phyloP scores from a whole-genome alignment of 2,113 vertebrate species.

The Mohoua ochrocephala region DNA sequence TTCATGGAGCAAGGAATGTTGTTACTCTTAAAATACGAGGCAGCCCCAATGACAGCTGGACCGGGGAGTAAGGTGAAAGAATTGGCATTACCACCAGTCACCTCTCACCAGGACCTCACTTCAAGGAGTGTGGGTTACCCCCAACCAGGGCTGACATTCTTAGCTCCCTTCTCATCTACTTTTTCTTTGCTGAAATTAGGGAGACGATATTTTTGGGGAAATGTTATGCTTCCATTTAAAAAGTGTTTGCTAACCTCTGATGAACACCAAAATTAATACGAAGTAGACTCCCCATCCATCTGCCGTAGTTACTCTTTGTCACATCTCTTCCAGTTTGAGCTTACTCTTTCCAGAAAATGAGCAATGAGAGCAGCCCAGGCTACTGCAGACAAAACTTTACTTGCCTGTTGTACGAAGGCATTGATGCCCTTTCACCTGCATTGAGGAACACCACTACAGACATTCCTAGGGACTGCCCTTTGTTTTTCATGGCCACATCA shows the following conservation, averaged over 20 bases:
- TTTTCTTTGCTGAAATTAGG: background rate
- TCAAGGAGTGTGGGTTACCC: rapidly evolving
- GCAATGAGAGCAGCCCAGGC: background rate
- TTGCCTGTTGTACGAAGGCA: background rate
- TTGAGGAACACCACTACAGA: background rate
- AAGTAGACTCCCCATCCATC: background rate
- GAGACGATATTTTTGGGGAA: background rate
- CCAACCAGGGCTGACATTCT: background rate
- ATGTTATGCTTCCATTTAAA: background rate
- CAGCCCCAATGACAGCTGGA: background rate
- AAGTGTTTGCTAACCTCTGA: background rate
- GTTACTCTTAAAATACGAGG: rapidly evolving
- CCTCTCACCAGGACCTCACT: background rate
- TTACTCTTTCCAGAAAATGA: background rate
- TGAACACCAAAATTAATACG: background rate
- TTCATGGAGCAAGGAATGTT: background rate
- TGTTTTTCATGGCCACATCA: background rate
- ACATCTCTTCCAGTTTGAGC: background rate
- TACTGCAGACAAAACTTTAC: background rate
- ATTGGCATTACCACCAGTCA: background rate
- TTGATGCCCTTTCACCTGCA: background rate
- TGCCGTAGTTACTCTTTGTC: background rate
- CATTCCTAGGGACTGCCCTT: background rate
- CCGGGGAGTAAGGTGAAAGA: background rate
- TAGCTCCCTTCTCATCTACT: background rate